Evolutionary conservation across 2,888 invertebrate genomes (phyloP).

Genomic region (Conomelus anceps): DNA sequence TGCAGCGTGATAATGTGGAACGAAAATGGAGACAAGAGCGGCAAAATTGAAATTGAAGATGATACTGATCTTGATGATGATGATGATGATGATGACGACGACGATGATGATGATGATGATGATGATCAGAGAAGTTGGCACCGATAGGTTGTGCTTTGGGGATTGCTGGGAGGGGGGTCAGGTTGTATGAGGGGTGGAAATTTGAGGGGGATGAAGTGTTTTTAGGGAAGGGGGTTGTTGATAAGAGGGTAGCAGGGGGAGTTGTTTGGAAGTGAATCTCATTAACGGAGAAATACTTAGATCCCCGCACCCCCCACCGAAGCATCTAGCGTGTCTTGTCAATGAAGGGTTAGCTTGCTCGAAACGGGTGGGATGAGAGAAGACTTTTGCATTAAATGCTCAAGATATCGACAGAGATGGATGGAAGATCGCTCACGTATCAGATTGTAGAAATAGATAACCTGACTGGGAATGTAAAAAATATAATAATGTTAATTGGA

Average conservation of each 20-base stretch:
- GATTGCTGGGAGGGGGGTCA: neutral
- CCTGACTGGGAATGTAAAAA: no score
- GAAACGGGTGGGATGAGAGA: neutral
- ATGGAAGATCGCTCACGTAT: no score
- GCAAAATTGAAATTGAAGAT: neutral
- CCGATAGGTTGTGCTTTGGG: neutral
- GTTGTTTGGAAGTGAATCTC: neutral
- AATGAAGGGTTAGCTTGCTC: neutral
- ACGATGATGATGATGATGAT: no score
- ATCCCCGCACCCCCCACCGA: neutral
- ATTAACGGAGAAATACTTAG: neutral
- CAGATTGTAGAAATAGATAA: no score
- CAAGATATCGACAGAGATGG: neutral
- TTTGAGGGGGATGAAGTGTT: neutral
- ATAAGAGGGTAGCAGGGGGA: no score
- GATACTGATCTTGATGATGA: neutral
- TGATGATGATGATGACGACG: neutral
- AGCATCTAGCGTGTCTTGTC: neutral
- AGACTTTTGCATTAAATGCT: neutral
- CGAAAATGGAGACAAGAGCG: neutral
- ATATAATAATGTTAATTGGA: no score
- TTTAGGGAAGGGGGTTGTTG: no score
- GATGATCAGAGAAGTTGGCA: neutral
- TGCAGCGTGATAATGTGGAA: no score
- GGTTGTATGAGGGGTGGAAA: neutral